phyloP scores from a whole-genome alignment of 1,140 invertebrate species.

The Brachionus sp. region DNA sequence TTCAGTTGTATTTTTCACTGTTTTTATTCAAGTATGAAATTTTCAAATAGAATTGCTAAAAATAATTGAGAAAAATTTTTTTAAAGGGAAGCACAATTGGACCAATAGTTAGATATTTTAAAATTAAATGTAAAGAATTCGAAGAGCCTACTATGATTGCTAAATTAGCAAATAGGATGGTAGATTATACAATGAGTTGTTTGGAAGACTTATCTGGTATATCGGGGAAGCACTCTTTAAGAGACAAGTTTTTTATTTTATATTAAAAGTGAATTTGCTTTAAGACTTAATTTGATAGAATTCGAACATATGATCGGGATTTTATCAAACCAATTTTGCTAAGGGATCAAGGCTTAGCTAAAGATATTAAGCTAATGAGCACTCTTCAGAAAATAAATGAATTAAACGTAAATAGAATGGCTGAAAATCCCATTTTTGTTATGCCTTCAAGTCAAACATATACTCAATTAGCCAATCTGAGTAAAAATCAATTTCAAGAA shows the following conservation, averaged over 20 bases:
- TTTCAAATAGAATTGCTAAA: neutral
- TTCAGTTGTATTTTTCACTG: conserved; percentile 95
- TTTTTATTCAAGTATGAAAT: conserved; percentile 70
- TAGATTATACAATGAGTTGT: conserved; percentile 45
- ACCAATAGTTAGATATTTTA: conserved; percentile 86
- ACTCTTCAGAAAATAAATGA: conserved; percentile 45
- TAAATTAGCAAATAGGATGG: conserved; percentile 36
- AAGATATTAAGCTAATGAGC: conserved; percentile 37
- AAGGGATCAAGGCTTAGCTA: neutral
- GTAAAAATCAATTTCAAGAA: neutral
- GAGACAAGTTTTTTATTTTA: conserved; percentile 33
- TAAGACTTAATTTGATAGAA: neutral
- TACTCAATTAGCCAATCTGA: neutral
- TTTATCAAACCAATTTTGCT: conserved; percentile 39
- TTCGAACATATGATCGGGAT: conserved; percentile 18
- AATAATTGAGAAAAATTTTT: neutral
- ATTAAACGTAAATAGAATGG: conserved; percentile 23
- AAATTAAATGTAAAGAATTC: conserved; percentile 67
- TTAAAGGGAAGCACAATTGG: conserved; percentile 85
- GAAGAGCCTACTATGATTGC: conserved; percentile 44
- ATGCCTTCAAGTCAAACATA: conserved; percentile 1
- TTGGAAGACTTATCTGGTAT: conserved; percentile 31
- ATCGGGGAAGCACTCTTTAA: conserved; percentile 18
- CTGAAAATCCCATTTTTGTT: conserved; percentile 35
- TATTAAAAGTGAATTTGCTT: neutral